Evolutionary conservation across 1,140 invertebrate genomes (phyloP).

Genomic region (Centruroides sculpturatus): DNA sequence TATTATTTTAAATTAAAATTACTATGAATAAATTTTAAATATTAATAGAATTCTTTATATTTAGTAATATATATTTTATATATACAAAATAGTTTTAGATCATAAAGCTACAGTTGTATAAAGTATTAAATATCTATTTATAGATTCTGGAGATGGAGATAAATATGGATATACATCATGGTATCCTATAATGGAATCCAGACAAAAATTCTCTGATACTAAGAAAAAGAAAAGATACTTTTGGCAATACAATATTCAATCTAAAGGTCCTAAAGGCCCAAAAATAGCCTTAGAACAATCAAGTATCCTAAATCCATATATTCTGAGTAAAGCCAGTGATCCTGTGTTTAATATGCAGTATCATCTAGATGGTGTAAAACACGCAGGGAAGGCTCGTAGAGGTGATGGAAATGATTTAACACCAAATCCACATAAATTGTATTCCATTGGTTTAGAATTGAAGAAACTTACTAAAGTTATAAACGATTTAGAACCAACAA

Average conservation of each 20-base stretch:
- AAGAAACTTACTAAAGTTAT: slow-evolving; percentile 80
- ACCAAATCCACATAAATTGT: slow-evolving; percentile 85
- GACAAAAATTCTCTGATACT: too few relatives aligned
- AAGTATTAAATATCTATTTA: too few relatives aligned
- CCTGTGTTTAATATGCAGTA: slow-evolving; percentile 87
- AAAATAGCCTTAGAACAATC: slow-evolving; percentile 31
- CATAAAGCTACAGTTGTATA: too few relatives aligned
- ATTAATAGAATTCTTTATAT: too few relatives aligned
- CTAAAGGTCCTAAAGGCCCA: slow-evolving; percentile 91
- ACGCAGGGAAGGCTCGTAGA: slow-evolving; percentile 85
- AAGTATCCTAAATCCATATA: slow-evolving; percentile 73
- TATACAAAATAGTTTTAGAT: too few relatives aligned
- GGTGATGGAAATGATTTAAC: slow-evolving; percentile 97
- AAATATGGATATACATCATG: too few relatives aligned
- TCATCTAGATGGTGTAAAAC: slow-evolving; percentile 40
- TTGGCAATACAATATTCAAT: slow-evolving; percentile 98
- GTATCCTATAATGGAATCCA: too few relatives aligned
- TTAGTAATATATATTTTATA: too few relatives aligned
- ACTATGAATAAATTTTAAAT: too few relatives aligned
- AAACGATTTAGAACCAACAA: slow-evolving; percentile 83
- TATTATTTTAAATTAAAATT: too few relatives aligned
- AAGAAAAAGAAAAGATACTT: slow-evolving; percentile 46
- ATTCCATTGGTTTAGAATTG: slow-evolving; percentile 77
- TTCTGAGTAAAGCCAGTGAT: slow-evolving; percentile 74
- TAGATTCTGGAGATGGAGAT: too few relatives aligned